These are phyloP conservation scores for Limnodromus scolopaceus DNA, from an alignment of 2,797 vertebrate genomes.

Conservation along the genomic window DNA sequence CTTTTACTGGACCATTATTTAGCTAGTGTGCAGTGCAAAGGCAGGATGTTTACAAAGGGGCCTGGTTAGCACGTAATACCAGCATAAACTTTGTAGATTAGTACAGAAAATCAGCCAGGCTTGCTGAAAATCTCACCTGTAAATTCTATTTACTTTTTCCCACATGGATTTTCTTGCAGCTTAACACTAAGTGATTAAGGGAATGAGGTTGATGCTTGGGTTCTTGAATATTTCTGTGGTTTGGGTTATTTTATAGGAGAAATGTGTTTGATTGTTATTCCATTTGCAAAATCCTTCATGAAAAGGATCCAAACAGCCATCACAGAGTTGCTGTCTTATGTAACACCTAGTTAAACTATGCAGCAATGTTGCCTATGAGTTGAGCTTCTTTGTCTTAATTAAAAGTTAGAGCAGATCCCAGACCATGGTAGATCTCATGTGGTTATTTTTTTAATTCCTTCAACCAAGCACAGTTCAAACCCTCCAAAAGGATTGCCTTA, in stretches of 20 bases:
- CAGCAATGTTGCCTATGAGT: not conserved
- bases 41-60: not conserved
- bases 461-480: not conserved
- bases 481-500: not conserved
- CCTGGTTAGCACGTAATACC: rapidly evolving
- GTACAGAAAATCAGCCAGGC: not conserved
- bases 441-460: not conserved
- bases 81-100: not conserved
- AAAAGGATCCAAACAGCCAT: not conserved
- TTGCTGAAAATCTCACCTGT: not conserved
- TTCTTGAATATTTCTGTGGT: not conserved
- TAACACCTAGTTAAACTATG: not conserved
- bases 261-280: not conserved
- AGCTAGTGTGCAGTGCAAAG: not conserved
- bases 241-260: not conserved
- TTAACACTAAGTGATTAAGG: not conserved
- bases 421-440: not conserved
- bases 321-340: not conserved
- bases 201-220: not conserved
- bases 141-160: not conserved
- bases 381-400: not conserved
- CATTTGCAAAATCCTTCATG: not conserved
- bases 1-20: not conserved
- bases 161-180: not conserved
- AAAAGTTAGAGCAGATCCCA: not conserved